These are phyloP conservation scores for zebrafish (Danio rerio) DNA, from an alignment of 2,113 vertebrate species.

Conservation along the genomic window DNA sequence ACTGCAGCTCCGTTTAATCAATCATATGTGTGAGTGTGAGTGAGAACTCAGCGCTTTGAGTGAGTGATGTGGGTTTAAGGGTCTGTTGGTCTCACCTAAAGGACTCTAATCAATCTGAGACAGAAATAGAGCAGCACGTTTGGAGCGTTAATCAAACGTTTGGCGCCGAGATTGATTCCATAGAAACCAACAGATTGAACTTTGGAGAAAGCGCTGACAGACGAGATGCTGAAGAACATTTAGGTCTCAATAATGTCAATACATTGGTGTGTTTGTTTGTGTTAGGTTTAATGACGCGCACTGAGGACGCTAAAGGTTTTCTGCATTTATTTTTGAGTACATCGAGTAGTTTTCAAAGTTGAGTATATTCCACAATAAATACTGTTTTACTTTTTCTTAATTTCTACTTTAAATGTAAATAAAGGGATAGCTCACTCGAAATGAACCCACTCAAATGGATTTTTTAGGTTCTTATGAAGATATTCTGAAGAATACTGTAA, in stretches of 20 bases:
- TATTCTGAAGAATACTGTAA: no score
- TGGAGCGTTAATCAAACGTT: not conserved
- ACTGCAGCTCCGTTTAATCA: not conserved
- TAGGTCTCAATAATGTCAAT: not conserved
- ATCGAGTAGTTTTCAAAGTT: no score
- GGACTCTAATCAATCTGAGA: conserved; percentile 10
- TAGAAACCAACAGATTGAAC: not conserved
- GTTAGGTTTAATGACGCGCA: not conserved
- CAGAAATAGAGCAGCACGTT: not conserved
- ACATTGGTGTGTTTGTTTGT: not conserved
- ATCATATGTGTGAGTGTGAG: not conserved
- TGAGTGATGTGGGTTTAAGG: conserved; percentile 17
- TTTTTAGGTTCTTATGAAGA: no score
- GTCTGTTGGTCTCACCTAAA: not conserved
- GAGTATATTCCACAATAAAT: no score
- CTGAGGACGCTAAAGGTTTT: not conserved
- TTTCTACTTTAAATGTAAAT: no score
- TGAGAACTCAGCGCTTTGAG: not conserved
- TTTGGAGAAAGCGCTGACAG: not conserved
- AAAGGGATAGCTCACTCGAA: no score
- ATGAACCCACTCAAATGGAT: no score
- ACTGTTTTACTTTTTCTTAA: no score
- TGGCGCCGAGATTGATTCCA: not conserved
- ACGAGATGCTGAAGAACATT: not conserved
- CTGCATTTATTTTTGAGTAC: no score